Evolutionary conservation across 2,113 vertebrate genomes (phyloP).

Genomic region (Crocuta crocuta): DNA sequence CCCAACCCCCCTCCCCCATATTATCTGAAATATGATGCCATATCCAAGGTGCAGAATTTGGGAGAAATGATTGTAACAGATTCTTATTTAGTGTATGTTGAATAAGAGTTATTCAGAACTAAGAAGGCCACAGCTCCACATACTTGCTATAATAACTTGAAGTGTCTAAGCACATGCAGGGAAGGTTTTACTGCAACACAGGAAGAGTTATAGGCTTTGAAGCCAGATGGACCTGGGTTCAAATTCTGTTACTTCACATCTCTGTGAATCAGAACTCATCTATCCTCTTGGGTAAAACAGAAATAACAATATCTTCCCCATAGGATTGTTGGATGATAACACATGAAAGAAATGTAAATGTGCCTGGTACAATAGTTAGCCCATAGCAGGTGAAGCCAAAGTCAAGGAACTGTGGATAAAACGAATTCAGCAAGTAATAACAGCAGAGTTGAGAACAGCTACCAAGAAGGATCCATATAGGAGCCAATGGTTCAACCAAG

Average conservation of each 20-base stretch:
- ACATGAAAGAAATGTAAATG: not conserved
- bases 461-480: not conserved
- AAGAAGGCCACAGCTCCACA: not conserved
- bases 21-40: not conserved
- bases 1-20: no score
- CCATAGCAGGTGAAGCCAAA: not conserved
- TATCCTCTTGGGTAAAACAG: not conserved
- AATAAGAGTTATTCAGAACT: not conserved
- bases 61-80: not conserved
- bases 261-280: not conserved
- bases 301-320: not conserved
- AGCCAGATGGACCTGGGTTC: not conserved
- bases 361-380: not conserved
- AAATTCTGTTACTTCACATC: not conserved
- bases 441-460: not conserved
- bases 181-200: not conserved
- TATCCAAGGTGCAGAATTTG: not conserved
- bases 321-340: not conserved
- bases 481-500: not conserved
- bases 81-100: not conserved
- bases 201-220: not conserved
- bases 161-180: not conserved
- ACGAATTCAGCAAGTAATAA: not conserved
- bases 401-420: not conserved
- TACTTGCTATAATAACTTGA: not conserved